phyloP scores from a whole-genome alignment of 2,797 vertebrate genomes.

The Chelon auratus region DNA sequence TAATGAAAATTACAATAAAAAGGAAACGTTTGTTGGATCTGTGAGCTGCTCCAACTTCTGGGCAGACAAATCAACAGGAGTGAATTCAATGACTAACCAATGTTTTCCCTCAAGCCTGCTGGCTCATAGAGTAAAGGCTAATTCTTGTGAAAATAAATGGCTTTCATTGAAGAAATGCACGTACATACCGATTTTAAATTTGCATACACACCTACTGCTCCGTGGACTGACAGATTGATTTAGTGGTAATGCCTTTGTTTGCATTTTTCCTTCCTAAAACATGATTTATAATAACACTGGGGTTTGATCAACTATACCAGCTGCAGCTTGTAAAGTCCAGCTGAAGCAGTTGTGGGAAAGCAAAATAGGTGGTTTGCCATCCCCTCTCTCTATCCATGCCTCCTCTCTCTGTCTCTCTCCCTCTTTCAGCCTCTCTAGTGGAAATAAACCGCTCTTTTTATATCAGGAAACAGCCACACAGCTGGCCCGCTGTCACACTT shows the following conservation, averaged over 20 bases:
- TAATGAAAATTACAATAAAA: neutral
- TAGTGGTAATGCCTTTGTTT: conserved; percentile 64
- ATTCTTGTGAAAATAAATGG: neutral
- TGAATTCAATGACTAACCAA: neutral
- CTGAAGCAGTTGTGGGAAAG: conserved; percentile 63
- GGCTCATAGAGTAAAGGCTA: neutral
- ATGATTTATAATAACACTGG: conserved; percentile 58
- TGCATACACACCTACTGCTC: conserved; percentile 2
- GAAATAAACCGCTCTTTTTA: conserved; percentile 72
- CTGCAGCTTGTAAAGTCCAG: conserved; percentile 73
- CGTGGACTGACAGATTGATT: conserved; percentile 39
- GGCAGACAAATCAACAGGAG: neutral
- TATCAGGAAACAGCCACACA: conserved; percentile 69
- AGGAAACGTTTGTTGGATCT: neutral
- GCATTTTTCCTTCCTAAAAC: conserved; percentile 52
- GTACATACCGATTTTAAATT: neutral
- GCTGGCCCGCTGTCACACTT: conserved; percentile 72
- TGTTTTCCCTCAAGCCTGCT: neutral
- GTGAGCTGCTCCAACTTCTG: neutral
- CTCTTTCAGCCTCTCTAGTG: conserved; percentile 44
- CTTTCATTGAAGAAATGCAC: neutral
- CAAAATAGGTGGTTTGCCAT: conserved; percentile 54
- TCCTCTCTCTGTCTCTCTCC: conserved; percentile 19
- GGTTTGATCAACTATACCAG: conserved; percentile 68
- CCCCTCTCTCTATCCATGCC: conserved; percentile 42